These are phyloP conservation scores for Xiphophorus couchianus DNA, from an alignment of 2,113 vertebrate species.

Conservation along the genomic window DNA sequence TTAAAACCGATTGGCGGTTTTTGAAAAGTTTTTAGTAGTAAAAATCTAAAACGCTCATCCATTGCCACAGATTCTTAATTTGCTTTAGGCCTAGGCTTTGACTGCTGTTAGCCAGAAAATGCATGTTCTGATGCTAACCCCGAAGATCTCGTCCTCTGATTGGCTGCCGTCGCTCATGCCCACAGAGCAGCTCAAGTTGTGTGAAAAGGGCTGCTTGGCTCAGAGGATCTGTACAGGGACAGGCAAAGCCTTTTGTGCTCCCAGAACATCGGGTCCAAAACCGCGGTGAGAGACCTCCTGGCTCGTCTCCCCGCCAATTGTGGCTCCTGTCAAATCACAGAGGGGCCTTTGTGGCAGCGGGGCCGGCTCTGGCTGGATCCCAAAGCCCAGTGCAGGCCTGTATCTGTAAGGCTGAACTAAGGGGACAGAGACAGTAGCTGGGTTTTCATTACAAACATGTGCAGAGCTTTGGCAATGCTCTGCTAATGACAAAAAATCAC, in stretches of 20 bases:
- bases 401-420: constrained; percentile 54
- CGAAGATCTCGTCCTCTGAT: not conserved
- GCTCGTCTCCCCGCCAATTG: constrained; percentile 8
- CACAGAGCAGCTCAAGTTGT: not conserved
- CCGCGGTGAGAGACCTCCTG: constrained; percentile 42
- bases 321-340: constrained; percentile 67
- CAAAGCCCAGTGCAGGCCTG: constrained; percentile 65
- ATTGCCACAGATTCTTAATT: too few relatives aligned
- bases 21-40: too few relatives aligned
- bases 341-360: constrained; percentile 72
- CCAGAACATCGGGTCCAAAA: constrained; percentile 58
- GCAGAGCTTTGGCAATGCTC: too few relatives aligned
- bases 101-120: too few relatives aligned
- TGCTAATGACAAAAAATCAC: too few relatives aligned
- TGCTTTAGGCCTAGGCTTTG: too few relatives aligned
- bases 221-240: not conserved
- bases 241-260: constrained; percentile 30
- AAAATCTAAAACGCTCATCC: too few relatives aligned
- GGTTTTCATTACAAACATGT: too few relatives aligned
- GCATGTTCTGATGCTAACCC: not conserved
- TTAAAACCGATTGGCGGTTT: too few relatives aligned
- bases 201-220: constrained; percentile 30
- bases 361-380: constrained; percentile 49
- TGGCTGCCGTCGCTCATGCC: not conserved
- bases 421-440: constrained; percentile 23